A percentile compares a stretch with the other conserved stretches of the same genome.
Evolutionary conservation across 1,140 invertebrate species (phyloP).

Genomic region (Phocides pigmalion): DNA sequence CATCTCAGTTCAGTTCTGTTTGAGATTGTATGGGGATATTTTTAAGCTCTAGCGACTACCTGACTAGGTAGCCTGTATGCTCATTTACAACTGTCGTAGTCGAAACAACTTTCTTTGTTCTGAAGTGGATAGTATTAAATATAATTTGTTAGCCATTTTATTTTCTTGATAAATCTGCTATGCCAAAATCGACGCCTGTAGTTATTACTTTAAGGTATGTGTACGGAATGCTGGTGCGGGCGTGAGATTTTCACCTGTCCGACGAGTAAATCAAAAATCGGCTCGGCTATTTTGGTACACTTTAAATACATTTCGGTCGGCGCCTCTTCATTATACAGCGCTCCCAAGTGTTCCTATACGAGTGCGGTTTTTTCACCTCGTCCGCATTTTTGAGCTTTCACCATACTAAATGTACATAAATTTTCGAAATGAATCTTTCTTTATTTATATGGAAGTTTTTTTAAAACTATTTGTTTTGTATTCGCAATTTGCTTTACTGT

Average conservation of each 20-base stretch:
- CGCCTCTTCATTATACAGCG: slow-evolving; percentile 27
- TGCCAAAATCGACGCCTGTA: too few species aligned
- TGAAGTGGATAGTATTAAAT: too few species aligned
- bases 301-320: slow-evolving; percentile 21
- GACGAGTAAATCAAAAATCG: slow-evolving; percentile 28
- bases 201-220: neutral
- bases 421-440: neutral
- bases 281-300: slow-evolving; percentile 21
- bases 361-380: slow-evolving; percentile 1
- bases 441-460: neutral
- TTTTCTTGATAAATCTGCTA: too few species aligned
- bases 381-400: neutral
- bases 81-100: too few species aligned
- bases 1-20: too few species aligned
- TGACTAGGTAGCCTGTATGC: too few species aligned
- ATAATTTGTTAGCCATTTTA: too few species aligned
- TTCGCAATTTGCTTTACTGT: too few species aligned
- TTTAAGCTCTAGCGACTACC: too few species aligned
- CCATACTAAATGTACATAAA: slow-evolving; percentile 5
- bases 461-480: too few species aligned
- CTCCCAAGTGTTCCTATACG: slow-evolving; percentile 9
- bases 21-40: too few species aligned
- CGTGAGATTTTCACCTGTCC: slow-evolving; percentile 22
- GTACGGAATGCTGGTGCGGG: neutral
- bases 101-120: too few species aligned